These are phyloP conservation scores for Lophura nycthemera DNA, from an alignment of 2,113 vertebrate species.

Conservation along the genomic window DNA sequence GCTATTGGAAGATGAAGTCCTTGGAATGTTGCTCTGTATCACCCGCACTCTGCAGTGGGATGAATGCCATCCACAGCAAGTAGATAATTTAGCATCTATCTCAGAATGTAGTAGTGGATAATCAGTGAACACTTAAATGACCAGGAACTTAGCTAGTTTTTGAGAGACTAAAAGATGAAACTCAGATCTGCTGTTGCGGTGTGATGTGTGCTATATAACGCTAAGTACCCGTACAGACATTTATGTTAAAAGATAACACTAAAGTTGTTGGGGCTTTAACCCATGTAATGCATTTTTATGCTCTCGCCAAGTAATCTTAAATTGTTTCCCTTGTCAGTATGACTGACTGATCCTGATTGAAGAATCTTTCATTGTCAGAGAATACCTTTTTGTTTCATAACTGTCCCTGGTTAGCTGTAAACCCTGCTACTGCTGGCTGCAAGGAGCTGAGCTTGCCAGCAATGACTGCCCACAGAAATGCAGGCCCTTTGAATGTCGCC, in stretches of 20 bases:
- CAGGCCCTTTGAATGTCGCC: not conserved
- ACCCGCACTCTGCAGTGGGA: not conserved
- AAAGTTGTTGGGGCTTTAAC: not conserved
- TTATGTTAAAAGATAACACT: not conserved
- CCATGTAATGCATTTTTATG: not conserved
- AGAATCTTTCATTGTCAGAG: constrained; percentile 10
- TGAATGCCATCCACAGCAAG: constrained; percentile 57
- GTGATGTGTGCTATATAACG: not conserved
- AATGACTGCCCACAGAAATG: constrained; percentile 15
- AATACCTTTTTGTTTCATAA: constrained; percentile 44
- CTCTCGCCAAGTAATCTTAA: not conserved
- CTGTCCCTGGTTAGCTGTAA: constrained; percentile 45
- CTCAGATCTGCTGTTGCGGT: not conserved
- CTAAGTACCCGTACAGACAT: not conserved
- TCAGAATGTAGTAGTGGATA: constrained; percentile 45
- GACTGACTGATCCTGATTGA: constrained; percentile 43
- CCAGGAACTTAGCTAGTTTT: not conserved
- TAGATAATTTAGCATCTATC: constrained; percentile 26
- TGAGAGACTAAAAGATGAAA: constrained; percentile 2
- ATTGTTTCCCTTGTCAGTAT: constrained; percentile 48
- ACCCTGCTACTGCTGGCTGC: not conserved
- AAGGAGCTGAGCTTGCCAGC: constrained; percentile 28
- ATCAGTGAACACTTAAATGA: constrained; percentile 19
- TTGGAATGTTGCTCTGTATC: not conserved
- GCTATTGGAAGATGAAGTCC: not conserved